Evolutionary conservation across 2,113 vertebrate genomes (phyloP), one percentile per base, ranked within the genome.

Genomic region (Pterophyllum scalare): DNA sequence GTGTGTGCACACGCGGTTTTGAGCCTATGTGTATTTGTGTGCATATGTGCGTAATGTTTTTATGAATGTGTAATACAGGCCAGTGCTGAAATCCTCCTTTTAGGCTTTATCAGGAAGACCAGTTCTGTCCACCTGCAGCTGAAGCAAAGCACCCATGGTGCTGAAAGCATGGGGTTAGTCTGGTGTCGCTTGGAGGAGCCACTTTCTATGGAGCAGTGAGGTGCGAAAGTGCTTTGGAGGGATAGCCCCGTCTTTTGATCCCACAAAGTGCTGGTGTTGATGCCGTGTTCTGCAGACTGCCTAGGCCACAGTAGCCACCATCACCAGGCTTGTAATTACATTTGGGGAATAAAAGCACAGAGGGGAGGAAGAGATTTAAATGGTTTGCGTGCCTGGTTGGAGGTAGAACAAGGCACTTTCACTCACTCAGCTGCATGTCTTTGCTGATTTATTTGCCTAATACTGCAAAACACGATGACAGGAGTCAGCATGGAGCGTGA

Each of bases 261-360:
- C 87, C 82, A 77, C 87, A 72, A n/a, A 87, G 84, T 56, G 88
- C 49, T 81, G 88, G 77, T 83, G 86, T 67, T 65, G 82, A 82
- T 79, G 88, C 83, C 60, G 83, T 79, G 88, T 86, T 90, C 82
- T 87, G 87, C 80, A 81, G 89, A 59, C 87, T 82, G 78, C 74
- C 80, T 79, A 54, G 85, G 86, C 84, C 89, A 79, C 87, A 84
- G 89, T 72, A 46, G 81, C 88, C 87, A 76, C 81, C 85, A 89
- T 81, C 78, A 85, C 87, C 92, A 91, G 85, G 90, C 81, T 87
- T 92, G 91, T 93, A 94, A 95, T 95, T 94, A 90, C 92, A 93
- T 93, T 91, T 92, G 65, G 40, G 87, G 89, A 94, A 92, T 91
- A 89, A 90, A 91, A 86, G 88, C 88, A 87, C 79, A 90, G 91